These are phyloP conservation scores for Takifugu bimaculatus DNA, from an alignment of 2,113 vertebrate species.

Conservation along the genomic window DNA sequence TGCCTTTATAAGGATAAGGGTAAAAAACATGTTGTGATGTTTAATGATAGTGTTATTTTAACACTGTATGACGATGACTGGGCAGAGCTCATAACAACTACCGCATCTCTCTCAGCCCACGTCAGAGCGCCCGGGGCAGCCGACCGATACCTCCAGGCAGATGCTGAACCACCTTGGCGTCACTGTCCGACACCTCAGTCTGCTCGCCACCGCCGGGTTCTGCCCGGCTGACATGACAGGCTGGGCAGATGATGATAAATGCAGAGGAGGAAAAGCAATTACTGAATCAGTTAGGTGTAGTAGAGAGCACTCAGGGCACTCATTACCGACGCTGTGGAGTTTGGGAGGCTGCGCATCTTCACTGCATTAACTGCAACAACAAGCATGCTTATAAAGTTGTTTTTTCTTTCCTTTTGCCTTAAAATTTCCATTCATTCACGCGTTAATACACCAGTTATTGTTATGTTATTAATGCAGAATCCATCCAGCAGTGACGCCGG, in stretches of 20 bases:
- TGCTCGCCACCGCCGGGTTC: conserved; percentile 43
- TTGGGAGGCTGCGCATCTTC: conserved; percentile 27
- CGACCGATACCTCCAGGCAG: conserved; percentile 30
- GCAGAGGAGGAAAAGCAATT: conserved; percentile 77
- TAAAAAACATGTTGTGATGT: too few species aligned
- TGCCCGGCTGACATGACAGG: conserved; percentile 69
- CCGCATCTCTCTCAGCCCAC: neutral
- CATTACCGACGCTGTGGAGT: conserved; percentile 68
- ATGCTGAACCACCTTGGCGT: conserved; percentile 12
- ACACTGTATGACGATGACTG: too few species aligned
- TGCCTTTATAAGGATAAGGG: too few species aligned
- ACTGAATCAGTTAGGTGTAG: conserved; percentile 73
- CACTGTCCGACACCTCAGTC: conserved; percentile 29
- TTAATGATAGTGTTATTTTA: too few species aligned
- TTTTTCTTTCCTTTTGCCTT: conserved; percentile 1
- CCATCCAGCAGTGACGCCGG: too few species aligned
- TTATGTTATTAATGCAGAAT: too few species aligned
- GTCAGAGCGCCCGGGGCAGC: conserved; percentile 1
- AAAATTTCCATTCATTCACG: too few species aligned
- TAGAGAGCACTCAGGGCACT: conserved; percentile 64
- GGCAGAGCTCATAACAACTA: too few species aligned
- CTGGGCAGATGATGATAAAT: conserved; percentile 76
- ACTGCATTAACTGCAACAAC: conserved; percentile 19
- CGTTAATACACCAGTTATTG: too few species aligned
- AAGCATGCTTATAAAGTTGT: conserved; percentile 8